A percentile compares a stretch with the other conserved stretches of the same genome.
Evolutionary conservation across 2,888 invertebrate genomes (phyloP).

Genomic region (Byasa hedistus): DNA sequence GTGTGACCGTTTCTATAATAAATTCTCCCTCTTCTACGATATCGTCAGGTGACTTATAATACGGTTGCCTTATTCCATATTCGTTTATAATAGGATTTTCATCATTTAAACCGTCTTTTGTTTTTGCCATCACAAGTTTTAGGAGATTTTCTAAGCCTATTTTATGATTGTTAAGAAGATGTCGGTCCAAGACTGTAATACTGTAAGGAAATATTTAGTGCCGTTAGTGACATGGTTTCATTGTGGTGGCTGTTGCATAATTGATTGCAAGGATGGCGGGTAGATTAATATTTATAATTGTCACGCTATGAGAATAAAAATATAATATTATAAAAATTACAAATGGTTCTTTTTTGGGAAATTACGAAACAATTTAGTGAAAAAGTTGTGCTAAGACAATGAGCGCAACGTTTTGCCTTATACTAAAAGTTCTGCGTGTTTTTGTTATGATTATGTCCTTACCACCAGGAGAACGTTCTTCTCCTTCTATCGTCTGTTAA

Average conservation of each 20-base stretch:
- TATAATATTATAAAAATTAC: too few relatives aligned
- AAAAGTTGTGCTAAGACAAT: too few relatives aligned
- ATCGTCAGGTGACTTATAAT: constrained; percentile 55
- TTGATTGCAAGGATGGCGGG: too few relatives aligned
- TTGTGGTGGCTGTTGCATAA: too few relatives aligned
- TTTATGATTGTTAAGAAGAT: constrained; percentile 66
- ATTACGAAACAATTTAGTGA: too few relatives aligned
- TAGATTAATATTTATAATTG: too few relatives aligned
- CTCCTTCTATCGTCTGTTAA: neutral
- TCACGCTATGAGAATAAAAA: too few relatives aligned
- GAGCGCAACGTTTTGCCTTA: too few relatives aligned
- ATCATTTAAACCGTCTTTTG: constrained; percentile 59
- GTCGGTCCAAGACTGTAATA: constrained; percentile 68
- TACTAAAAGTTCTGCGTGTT: too few relatives aligned
- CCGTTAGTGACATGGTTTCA: too few relatives aligned
- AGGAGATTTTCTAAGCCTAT: constrained; percentile 64
- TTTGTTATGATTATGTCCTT: neutral
- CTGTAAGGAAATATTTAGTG: constrained; percentile 45
- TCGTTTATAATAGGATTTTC: constrained; percentile 35
- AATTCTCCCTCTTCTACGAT: constrained; percentile 63
- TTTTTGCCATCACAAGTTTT: constrained; percentile 68
- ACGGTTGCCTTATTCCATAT: constrained; percentile 52
- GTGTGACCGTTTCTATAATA: constrained; percentile 59
- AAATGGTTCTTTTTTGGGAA: too few relatives aligned
- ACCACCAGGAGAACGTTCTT: neutral